A percentile compares a stretch with the other conserved stretches of the same genome.
These are phyloP conservation scores for Matsumurasca onukii DNA, from an alignment of 1,140 invertebrate genomes.

Conservation along the genomic window DNA sequence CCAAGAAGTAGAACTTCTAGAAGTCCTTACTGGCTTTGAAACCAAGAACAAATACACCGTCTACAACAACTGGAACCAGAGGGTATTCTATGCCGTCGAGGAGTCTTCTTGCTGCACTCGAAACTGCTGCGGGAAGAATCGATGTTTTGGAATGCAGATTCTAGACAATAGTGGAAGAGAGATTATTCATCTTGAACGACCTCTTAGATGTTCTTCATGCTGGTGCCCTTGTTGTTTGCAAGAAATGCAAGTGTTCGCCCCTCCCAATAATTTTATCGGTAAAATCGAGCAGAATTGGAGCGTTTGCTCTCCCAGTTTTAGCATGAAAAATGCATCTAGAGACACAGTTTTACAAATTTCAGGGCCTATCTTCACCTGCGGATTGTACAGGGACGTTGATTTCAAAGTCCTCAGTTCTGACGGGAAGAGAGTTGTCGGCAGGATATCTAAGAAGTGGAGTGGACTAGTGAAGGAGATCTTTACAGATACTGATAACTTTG, in stretches of 20 bases:
- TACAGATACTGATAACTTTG: too few species aligned
- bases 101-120: slow-evolving; percentile 76
- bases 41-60: slow-evolving; percentile 85
- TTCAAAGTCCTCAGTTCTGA: too few species aligned
- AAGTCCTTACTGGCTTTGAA: slow-evolving; percentile 84
- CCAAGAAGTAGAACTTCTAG: slow-evolving; percentile 82
- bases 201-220: slow-evolving; percentile 75
- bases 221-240: slow-evolving; percentile 85
- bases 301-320: too few species aligned
- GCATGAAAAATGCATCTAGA: too few species aligned
- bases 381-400: too few species aligned
- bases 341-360: too few species aligned
- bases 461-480: too few species aligned
- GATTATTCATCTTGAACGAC: slow-evolving; percentile 68
- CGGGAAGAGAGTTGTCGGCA: too few species aligned
- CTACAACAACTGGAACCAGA: slow-evolving; percentile 74
- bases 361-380: too few species aligned
- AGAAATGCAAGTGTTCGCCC: slow-evolving; percentile 64
- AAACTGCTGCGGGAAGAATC: slow-evolving; percentile 71
- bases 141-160: slow-evolving; percentile 85
- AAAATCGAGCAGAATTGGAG: too few species aligned
- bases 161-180: slow-evolving; percentile 75
- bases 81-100: slow-evolving; percentile 82
- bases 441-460: too few species aligned
- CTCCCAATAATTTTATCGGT: too few species aligned